phyloP scores from a whole-genome alignment of 2,113 vertebrate species.

The Meles meles region DNA sequence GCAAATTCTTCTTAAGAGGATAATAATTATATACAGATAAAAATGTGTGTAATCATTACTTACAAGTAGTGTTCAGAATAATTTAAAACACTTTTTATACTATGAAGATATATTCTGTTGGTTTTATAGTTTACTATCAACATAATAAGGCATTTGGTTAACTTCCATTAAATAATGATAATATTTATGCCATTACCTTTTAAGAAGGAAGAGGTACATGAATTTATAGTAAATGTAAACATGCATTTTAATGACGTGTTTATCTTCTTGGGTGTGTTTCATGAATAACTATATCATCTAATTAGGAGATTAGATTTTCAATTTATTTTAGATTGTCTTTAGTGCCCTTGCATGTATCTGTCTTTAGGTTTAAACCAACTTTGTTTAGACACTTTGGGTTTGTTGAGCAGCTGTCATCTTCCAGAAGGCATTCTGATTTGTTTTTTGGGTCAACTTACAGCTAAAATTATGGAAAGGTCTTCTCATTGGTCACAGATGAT shows the following conservation, averaged over 20 bases:
- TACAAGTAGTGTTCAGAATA: not conserved
- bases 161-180: constrained; percentile 21
- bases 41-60: constrained; percentile 9
- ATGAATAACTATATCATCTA: constrained; percentile 39
- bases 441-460: constrained; percentile 10
- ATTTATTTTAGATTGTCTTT: constrained; percentile 24
- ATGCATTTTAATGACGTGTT: constrained; percentile 44
- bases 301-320: constrained; percentile 40
- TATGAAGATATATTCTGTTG: not conserved
- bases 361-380: not conserved
- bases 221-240: constrained; percentile 35
- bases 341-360: not conserved
- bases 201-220: constrained; percentile 2
- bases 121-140: constrained; percentile 2
- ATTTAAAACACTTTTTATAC: constrained; percentile 4
- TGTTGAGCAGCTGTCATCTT: constrained; percentile 40
- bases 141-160: constrained; percentile 1
- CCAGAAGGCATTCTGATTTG: constrained; percentile 31
- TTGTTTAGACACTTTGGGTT: not conserved
- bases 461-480: constrained; percentile 53
- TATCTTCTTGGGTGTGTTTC: not conserved
- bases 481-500: constrained; percentile 53
- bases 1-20: not conserved
- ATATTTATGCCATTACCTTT: constrained; percentile 47
- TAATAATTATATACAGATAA: not conserved